Percentiles rank a stretch among this genome's conserved stretches.
phyloP scores from a whole-genome alignment of 2,888 invertebrate genomes.

The Metellina segmentata region DNA sequence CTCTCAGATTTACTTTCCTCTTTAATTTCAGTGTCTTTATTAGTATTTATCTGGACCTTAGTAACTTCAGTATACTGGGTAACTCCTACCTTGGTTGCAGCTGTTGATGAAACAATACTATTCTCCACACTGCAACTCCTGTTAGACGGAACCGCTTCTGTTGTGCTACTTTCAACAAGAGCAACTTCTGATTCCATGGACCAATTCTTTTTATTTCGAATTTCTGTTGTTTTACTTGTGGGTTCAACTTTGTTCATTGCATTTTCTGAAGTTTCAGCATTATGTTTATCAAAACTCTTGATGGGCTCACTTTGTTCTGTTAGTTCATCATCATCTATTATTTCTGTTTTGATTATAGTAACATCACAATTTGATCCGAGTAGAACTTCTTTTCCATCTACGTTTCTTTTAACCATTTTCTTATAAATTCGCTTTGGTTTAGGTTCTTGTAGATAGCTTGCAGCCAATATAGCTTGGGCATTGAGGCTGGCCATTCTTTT shows the following conservation, averaged over 20 bases:
- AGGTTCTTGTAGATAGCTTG: conserved; percentile 85
- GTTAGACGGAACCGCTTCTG: conserved; percentile 11
- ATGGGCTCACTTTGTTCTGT: not conserved
- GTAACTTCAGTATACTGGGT: conserved; percentile 77
- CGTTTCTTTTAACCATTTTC: conserved; percentile 48
- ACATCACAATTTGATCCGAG: conserved; percentile 35
- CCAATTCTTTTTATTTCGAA: conserved; percentile 31
- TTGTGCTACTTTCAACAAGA: not conserved
- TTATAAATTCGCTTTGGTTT: conserved; percentile 42
- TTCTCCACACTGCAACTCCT: conserved; percentile 16
- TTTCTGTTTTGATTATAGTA: conserved; percentile 47
- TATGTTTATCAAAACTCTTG: conserved; percentile 6
- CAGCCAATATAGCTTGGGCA: conserved; percentile 93
- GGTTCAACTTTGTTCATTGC: conserved; percentile 5
- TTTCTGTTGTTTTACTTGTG: not conserved
- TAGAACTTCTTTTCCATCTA: conserved; percentile 38
- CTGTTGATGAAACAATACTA: conserved; percentile 20
- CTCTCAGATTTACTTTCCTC: conserved; percentile 74
- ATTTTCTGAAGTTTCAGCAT: conserved; percentile 1
- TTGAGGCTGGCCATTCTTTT: conserved; percentile 95
- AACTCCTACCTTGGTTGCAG: conserved; percentile 68
- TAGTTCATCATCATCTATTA: conserved; percentile 15
- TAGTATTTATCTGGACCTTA: conserved; percentile 77
- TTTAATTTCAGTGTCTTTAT: conserved; percentile 75
- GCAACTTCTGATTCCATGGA: conserved; percentile 42